Conservation (phyloP, 2,113 vertebrate species). For the Octodon degus region DNA sequence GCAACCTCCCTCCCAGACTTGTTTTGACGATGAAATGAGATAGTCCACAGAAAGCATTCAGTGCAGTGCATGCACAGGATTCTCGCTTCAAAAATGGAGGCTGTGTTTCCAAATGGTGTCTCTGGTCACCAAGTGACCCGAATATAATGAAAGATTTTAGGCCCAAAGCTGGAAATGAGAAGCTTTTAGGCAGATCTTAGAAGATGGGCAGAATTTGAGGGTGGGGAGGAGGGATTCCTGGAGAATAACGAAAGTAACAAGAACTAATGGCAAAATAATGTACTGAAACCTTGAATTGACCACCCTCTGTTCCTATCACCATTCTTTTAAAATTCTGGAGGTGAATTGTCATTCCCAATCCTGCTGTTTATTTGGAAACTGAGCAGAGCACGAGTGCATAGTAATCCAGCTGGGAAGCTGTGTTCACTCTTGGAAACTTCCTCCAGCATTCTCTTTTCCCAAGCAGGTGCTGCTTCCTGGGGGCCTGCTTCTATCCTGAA, state of each 20-base stretch:
- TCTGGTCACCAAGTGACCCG: neutral
- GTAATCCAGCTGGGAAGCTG: constrained; percentile 53
- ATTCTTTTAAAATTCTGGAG: constrained; percentile 50
- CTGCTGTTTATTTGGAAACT: constrained; percentile 54
- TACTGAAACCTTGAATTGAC: neutral
- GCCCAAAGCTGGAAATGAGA: neutral
- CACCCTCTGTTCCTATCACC: constrained; percentile 30
- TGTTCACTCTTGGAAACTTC: constrained; percentile 21
- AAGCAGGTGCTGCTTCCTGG: constrained; percentile 17
- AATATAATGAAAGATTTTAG: constrained; percentile 35
- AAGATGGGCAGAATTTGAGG: neutral
- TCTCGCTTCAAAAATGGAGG: constrained; percentile 18
- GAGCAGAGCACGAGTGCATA: neutral
- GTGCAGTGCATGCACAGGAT: neutral
- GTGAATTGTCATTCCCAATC: neutral
- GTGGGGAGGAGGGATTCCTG: neutral
- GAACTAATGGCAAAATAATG: neutral
- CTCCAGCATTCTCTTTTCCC: constrained; percentile 1
- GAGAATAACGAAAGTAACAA: constrained; percentile 23
- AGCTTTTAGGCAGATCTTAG: neutral
- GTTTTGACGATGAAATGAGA: constrained; percentile 51
- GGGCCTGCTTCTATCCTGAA: neutral
- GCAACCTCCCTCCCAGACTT: neutral
- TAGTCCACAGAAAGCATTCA: constrained; percentile 39
- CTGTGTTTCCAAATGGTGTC: neutral